phyloP scores from a whole-genome alignment of 2,888 invertebrate species.

The Hetaerina titia region DNA sequence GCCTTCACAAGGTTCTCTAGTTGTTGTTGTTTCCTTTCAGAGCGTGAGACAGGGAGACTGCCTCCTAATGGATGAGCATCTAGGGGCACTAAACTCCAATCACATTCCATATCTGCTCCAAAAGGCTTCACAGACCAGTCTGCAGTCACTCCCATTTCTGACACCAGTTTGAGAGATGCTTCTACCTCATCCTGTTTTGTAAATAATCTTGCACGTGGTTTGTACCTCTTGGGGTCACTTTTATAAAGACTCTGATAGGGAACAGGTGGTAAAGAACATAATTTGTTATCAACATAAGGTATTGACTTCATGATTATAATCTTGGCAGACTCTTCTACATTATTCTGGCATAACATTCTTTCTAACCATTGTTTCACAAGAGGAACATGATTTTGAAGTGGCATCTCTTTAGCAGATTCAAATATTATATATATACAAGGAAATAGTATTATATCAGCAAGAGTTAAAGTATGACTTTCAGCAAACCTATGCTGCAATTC shows the following conservation, averaged over 20 bases:
- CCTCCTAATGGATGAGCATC: conserved; percentile 89
- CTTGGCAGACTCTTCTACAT: conserved; percentile 72
- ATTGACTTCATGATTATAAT: conserved; percentile 72
- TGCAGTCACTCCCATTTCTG: conserved; percentile 74
- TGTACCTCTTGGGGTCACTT: conserved; percentile 87
- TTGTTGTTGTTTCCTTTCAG: conserved; percentile 90
- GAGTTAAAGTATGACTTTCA: conserved; percentile 89
- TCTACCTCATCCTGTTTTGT: conserved; percentile 89
- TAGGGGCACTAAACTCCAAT: conserved; percentile 86
- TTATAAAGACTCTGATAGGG: conserved; percentile 86
- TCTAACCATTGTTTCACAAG: conserved; percentile 83
- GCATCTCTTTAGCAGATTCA: conserved; percentile 76
- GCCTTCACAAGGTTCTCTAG: conserved; percentile 90
- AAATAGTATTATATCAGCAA: conserved; percentile 90
- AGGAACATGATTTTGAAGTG: conserved; percentile 79
- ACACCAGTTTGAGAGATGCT: conserved; percentile 79
- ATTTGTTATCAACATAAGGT: background rate
- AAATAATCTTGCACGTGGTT: conserved; percentile 85
- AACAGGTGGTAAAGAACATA: conserved; percentile 77
- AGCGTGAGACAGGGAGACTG: conserved; percentile 86
- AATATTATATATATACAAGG: conserved; percentile 84
- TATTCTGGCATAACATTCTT: conserved; percentile 73
- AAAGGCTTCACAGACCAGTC: conserved; percentile 74
- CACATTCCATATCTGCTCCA: conserved; percentile 78
- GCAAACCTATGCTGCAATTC: conserved; percentile 85